phyloP scores from a whole-genome alignment of 2,888 invertebrate species.

The Clostera curtula region DNA sequence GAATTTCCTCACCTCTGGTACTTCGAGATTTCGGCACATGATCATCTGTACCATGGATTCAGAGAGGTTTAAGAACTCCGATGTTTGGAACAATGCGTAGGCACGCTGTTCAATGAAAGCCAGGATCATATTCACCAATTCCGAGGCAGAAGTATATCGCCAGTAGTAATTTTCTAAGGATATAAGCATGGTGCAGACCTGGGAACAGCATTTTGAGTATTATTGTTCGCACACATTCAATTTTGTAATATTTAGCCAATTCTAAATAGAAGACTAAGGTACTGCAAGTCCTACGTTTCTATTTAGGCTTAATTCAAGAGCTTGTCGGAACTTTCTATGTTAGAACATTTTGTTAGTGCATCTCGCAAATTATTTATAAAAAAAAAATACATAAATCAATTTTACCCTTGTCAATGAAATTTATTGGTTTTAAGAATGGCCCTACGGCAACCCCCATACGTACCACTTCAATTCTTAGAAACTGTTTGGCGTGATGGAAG shows the following conservation, averaged over 20 bases:
- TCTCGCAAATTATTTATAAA: no score
- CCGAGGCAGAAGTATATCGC: slow-evolving; percentile 95
- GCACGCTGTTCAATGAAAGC: slow-evolving; percentile 92
- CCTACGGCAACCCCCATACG: no score
- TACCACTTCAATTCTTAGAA: slow-evolving; percentile 92
- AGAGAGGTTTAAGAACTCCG: slow-evolving; percentile 90
- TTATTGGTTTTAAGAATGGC: no score
- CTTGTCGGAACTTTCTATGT: no score
- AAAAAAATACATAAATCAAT: no score
- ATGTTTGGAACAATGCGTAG: slow-evolving; percentile 86
- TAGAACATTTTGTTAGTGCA: no score
- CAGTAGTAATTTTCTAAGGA: slow-evolving; percentile 96
- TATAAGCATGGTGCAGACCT: slow-evolving; percentile 94
- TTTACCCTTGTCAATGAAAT: no score
- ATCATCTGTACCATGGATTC: slow-evolving; percentile 97
- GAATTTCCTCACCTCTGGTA: slow-evolving; percentile 92
- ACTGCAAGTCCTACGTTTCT: slow-evolving; percentile 7
- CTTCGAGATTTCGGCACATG: slow-evolving; percentile 92
- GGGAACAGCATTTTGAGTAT: no score
- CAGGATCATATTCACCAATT: slow-evolving; percentile 94
- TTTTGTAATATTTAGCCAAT: no score
- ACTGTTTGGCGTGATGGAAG: slow-evolving; percentile 96
- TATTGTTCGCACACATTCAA: no score
- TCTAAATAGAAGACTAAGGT: no score
- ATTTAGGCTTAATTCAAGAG: no score